Conservation (phyloP, 2,113 vertebrate species). For the Lota lota region DNA sequence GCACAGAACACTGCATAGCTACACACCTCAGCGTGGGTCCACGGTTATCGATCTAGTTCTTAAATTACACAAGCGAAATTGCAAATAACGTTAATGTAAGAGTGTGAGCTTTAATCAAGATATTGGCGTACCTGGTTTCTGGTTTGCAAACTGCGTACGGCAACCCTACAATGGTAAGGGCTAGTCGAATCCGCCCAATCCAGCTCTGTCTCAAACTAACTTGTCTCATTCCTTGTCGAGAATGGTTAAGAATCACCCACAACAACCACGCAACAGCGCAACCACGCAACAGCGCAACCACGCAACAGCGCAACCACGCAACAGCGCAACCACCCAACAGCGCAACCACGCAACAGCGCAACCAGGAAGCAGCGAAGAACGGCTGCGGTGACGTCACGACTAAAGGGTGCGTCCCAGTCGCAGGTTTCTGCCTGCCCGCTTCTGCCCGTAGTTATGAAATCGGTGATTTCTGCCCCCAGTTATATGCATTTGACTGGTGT, state of each 20-base stretch:
- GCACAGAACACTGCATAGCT: too few species aligned
- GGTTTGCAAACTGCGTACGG: conserved; percentile 30
- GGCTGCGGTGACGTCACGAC: conserved; percentile 26
- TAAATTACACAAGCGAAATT: too few species aligned
- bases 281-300: conserved; percentile 12
- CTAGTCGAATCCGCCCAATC: conserved; percentile 49
- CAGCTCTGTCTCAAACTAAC: conserved; percentile 23
- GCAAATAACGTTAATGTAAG: too few species aligned
- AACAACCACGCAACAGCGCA: neutral
- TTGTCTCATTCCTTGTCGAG: conserved; percentile 47
- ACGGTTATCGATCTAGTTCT: too few species aligned
- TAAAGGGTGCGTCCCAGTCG: conserved; percentile 9
- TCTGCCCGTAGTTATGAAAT: too few species aligned
- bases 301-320: conserved; percentile 16
- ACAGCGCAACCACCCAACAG: too few species aligned
- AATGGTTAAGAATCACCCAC: neutral
- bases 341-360: neutral
- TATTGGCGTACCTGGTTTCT: conserved; percentile 47
- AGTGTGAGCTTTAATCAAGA: neutral
- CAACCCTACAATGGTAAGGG: conserved; percentile 58
- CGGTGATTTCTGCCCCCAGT: too few species aligned
- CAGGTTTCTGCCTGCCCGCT: too few species aligned
- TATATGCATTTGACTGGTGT: too few species aligned
- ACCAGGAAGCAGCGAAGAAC: conserved; percentile 51
- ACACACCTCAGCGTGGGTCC: too few species aligned